Evolutionary conservation across 2,797 vertebrate species (phyloP).

Genomic region (Clarias platycephalus): DNA sequence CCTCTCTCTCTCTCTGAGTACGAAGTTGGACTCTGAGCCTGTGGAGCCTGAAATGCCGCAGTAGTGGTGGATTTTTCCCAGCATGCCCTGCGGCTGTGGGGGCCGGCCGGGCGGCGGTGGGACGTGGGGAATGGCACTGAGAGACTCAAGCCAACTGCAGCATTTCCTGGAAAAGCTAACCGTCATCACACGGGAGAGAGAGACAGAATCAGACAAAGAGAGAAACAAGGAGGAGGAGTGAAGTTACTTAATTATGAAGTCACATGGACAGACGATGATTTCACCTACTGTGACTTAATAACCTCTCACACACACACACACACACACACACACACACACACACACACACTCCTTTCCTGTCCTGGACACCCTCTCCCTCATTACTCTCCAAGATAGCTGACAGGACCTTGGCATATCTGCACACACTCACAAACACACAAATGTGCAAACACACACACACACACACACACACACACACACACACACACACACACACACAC

Average conservation of each 20-base stretch:
- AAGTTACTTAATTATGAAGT: constrained; percentile 51
- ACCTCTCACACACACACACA: constrained; percentile 32
- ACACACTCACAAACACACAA: constrained; percentile 35
- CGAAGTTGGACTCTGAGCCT: constrained; percentile 46
- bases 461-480: constrained; percentile 43
- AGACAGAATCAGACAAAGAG: constrained; percentile 40
- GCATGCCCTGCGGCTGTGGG: constrained; percentile 55
- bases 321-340: constrained; percentile 25
- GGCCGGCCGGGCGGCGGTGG: constrained; percentile 46
- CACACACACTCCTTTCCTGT: constrained; percentile 40
- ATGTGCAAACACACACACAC: constrained; percentile 13
- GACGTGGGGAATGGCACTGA: constrained; percentile 50
- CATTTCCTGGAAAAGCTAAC: constrained; percentile 57
- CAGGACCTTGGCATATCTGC: constrained; percentile 54
- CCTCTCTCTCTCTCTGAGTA: constrained; percentile 22
- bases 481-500: too few relatives aligned
- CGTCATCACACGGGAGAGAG: constrained; percentile 46
- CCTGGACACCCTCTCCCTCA: constrained; percentile 55
- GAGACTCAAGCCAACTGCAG: constrained; percentile 52
- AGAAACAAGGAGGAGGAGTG: constrained; percentile 42
- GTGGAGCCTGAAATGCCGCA: constrained; percentile 56
- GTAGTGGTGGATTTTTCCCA: constrained; percentile 62
- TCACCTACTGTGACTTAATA: constrained; percentile 58
- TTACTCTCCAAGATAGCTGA: constrained; percentile 58
- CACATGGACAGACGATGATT: constrained; percentile 53